phyloP scores from a whole-genome alignment of 2,888 invertebrate species.

The Tiliacea citrago region DNA sequence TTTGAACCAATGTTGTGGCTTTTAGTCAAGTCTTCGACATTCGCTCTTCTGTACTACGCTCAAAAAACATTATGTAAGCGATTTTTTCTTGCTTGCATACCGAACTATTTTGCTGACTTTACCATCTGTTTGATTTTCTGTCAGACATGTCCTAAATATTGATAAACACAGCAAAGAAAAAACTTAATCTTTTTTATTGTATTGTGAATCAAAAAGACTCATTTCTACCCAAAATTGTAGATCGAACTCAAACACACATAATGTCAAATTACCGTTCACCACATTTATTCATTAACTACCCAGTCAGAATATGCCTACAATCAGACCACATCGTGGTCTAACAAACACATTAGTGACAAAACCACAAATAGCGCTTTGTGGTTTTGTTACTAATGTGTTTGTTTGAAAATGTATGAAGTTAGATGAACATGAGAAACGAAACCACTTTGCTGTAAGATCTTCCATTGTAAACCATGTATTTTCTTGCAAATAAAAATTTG shows the following conservation, averaged over 20 bases:
- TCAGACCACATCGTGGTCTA: not conserved
- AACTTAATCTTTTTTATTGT: too few relatives aligned
- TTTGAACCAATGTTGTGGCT: not conserved
- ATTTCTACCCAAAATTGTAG: too few relatives aligned
- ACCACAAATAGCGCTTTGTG: slow-evolving; percentile 4
- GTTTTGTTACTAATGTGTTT: slow-evolving; percentile 3
- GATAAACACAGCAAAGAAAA: too few relatives aligned
- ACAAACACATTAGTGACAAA: not conserved
- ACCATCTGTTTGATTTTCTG: not conserved
- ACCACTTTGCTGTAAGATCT: too few relatives aligned
- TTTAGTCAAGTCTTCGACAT: not conserved
- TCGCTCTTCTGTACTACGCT: not conserved
- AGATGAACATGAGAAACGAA: not conserved
- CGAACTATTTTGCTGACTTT: not conserved
- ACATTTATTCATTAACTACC: not conserved
- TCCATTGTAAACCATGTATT: too few relatives aligned
- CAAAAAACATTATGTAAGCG: not conserved
- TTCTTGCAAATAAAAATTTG: too few relatives aligned
- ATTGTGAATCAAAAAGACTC: too few relatives aligned
- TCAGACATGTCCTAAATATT: too few relatives aligned
- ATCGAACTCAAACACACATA: not conserved
- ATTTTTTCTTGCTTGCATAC: not conserved
- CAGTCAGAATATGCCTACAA: not conserved
- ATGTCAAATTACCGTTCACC: not conserved
- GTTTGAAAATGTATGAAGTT: not conserved